These are phyloP conservation scores for Microcebus lehilahytsara DNA, from an alignment of 2,113 vertebrate species.

Conservation along the genomic window DNA sequence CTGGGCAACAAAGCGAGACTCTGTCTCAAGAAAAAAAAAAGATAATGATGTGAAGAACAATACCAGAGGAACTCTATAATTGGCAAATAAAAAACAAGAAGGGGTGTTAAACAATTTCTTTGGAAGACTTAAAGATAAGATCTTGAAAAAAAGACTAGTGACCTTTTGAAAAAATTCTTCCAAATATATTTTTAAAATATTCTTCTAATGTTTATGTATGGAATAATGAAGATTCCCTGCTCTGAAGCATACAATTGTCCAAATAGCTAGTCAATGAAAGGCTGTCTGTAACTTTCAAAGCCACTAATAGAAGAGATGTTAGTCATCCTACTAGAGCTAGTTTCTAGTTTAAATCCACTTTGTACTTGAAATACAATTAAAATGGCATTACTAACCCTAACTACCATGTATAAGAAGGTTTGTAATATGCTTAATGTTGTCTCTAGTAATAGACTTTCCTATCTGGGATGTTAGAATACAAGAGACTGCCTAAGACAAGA, in stretches of 20 bases:
- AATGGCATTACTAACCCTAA: not conserved
- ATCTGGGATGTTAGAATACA: not conserved
- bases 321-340: not conserved
- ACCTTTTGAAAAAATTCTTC: not conserved
- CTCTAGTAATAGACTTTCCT: not conserved
- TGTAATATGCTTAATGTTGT: not conserved
- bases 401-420: not conserved
- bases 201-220: not conserved
- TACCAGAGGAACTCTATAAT: not conserved
- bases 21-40: not conserved
- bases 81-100: not conserved
- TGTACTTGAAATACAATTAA: conserved; percentile 5
- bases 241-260: not conserved
- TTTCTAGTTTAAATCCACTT: not conserved
- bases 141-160: not conserved
- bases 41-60: not conserved
- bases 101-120: not conserved
- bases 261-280: not conserved
- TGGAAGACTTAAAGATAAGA: not conserved
- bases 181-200: not conserved
- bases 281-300: not conserved
- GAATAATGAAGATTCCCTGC: not conserved
- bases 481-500: not conserved
- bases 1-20: no score
- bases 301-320: not conserved